Conservation (phyloP, 2,888 invertebrate species). For the Notodromas monacha region DNA sequence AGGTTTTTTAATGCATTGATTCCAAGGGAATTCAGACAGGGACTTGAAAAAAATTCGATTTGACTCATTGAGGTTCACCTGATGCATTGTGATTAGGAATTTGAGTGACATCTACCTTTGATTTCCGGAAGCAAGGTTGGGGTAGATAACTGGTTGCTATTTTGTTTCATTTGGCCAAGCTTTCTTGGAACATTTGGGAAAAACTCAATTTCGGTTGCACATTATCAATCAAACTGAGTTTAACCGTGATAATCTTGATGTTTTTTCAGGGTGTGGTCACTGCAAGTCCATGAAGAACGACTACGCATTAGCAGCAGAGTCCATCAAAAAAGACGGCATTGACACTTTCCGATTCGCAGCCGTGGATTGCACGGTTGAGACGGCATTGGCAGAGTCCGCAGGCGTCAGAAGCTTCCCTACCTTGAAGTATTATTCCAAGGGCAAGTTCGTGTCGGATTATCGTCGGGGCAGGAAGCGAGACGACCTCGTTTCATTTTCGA, state of each 20-base stretch:
- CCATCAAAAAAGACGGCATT: slow-evolving; percentile 18
- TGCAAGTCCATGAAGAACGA: slow-evolving; percentile 33
- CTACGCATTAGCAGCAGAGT: slow-evolving; percentile 24
- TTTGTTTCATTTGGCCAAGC: too few species aligned
- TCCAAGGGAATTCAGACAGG: too few species aligned
- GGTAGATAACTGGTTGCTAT: too few species aligned
- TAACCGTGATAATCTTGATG: background rate
- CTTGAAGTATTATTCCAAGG: slow-evolving; percentile 25
- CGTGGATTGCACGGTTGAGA: slow-evolving; percentile 30
- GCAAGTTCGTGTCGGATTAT: slow-evolving; percentile 23
- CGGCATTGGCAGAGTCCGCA: slow-evolving; percentile 24
- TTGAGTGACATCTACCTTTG: too few species aligned
- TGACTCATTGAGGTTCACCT: too few species aligned
- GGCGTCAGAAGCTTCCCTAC: slow-evolving; percentile 31
- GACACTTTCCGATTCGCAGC: slow-evolving; percentile 20
- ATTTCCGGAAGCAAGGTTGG: too few species aligned
- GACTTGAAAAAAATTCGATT: too few species aligned
- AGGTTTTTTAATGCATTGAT: too few species aligned
- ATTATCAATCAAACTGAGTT: slow-evolving; percentile 6
- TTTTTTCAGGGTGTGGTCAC: slow-evolving; percentile 31
- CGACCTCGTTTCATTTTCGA: slow-evolving; percentile 24
- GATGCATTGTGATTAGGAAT: too few species aligned
- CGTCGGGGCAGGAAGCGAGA: slow-evolving; percentile 22
- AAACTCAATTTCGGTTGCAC: too few species aligned
- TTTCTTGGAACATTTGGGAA: too few species aligned